Conservation (phyloP, 1,140 invertebrate species). For the Orchesella cincta region DNA sequence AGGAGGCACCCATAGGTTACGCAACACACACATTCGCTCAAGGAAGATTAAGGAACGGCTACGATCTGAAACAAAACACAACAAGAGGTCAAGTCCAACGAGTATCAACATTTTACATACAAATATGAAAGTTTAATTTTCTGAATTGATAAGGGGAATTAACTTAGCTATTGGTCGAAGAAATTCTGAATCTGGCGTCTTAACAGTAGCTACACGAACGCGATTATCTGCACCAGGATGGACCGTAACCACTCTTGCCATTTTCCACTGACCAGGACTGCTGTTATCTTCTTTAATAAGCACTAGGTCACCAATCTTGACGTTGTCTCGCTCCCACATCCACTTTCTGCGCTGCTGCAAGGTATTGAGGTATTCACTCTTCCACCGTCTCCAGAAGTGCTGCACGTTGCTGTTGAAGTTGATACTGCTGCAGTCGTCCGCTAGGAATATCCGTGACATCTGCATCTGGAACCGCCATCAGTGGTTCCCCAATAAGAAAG, state of each 20-base stretch:
- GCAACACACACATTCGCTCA: background rate
- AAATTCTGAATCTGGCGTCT: background rate
- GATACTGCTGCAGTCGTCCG: background rate
- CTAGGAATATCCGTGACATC: background rate
- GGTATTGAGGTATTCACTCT: conserved; percentile 13
- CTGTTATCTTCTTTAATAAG: conserved; percentile 50
- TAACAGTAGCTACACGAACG: conserved; percentile 48
- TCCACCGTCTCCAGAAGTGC: conserved; percentile 4
- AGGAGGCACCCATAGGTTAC: background rate
- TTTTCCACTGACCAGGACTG: conserved; percentile 52
- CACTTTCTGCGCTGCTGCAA: conserved; percentile 1
- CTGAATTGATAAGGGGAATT: background rate
- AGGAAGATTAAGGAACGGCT: background rate
- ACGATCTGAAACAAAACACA: background rate
- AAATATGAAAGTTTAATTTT: background rate
- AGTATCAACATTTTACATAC: background rate
- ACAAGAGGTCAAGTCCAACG: background rate
- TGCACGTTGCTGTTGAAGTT: background rate
- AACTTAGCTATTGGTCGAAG: background rate
- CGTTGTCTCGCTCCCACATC: conserved; percentile 13
- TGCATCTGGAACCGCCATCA: background rate
- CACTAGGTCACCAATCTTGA: conserved; percentile 33
- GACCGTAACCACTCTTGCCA: conserved; percentile 52
- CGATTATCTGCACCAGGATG: conserved; percentile 50
- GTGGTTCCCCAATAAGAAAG: background rate